These are phyloP conservation scores for Macrostomum cliftonense DNA, from an alignment of 2,888 invertebrate genomes.

Conservation along the genomic window DNA sequence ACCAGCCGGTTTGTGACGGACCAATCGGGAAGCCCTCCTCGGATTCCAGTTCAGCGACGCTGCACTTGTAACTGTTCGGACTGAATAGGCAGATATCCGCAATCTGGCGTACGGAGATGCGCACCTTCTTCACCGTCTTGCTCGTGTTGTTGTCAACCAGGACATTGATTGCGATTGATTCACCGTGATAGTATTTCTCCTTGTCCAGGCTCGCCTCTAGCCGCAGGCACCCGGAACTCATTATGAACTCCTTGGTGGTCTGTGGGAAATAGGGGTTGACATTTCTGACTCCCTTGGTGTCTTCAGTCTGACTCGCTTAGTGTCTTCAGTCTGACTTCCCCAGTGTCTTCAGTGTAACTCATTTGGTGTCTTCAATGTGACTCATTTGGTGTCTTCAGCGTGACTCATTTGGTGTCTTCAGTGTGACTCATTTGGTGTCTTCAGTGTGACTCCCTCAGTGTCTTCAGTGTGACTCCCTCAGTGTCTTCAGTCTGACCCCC, in stretches of 20 bases:
- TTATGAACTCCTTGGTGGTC: conserved; percentile 87
- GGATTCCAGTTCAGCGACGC: conserved; percentile 51
- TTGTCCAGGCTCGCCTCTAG: conserved; percentile 94
- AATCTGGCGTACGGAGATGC: conserved; percentile 61
- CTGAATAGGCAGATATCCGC: conserved; percentile 98
- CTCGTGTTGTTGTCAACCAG: conserved; percentile 98
- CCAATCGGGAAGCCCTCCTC: conserved; percentile 83
- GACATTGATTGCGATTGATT: conserved; percentile 87
- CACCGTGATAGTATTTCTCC: conserved; percentile 76
- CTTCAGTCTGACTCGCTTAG: too few species aligned
- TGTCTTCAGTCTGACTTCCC: too few species aligned
- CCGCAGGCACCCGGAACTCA: conserved; percentile 93
- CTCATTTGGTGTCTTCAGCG: too few species aligned
- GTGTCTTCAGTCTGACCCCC: too few species aligned
- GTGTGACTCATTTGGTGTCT: too few species aligned
- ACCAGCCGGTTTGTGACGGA: conserved; percentile 73
- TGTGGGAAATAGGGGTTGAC: too few species aligned
- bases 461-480: too few species aligned
- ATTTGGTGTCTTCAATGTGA: too few species aligned
- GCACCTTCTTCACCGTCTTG: conserved; percentile 85
- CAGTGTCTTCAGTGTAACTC: too few species aligned
- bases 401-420: too few species aligned
- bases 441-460: too few species aligned
- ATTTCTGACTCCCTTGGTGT: too few species aligned
- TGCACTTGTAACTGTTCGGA: conserved; percentile 96